Percentiles rank a stretch among this genome's conserved stretches.
phyloP scores from a whole-genome alignment of 2,113 vertebrate species.

The Thunnus thynnus region DNA sequence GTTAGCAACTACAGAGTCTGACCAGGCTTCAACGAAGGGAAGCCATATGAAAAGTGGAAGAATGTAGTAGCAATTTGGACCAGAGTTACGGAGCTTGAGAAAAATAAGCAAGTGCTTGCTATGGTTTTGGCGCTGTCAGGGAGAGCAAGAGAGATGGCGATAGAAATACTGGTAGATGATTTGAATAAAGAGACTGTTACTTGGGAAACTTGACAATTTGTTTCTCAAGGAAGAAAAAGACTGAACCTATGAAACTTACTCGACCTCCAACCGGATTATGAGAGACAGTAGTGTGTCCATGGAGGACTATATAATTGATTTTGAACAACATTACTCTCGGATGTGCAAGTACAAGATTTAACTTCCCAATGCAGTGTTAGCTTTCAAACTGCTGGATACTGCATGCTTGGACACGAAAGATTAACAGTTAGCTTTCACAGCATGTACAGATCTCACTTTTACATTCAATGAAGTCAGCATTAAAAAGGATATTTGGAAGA shows the following conservation, averaged over 20 bases:
- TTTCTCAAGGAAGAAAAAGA: background rate
- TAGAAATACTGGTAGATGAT: constrained; percentile 6
- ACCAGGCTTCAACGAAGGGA: no score
- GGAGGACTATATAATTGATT: background rate
- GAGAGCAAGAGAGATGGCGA: background rate
- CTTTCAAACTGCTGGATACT: constrained; percentile 1
- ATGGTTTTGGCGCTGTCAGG: no score
- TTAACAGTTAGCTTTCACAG: background rate
- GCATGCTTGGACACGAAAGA: background rate
- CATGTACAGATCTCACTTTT: background rate
- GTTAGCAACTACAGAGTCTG: no score
- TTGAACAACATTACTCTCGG: background rate
- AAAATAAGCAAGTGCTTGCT: no score
- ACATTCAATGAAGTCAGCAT: background rate
- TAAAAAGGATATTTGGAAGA: background rate
- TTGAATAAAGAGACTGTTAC: background rate
- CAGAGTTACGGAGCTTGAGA: no score
- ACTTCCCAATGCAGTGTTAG: background rate
- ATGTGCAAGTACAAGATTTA: background rate
- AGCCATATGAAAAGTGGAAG: no score
- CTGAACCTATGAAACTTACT: background rate
- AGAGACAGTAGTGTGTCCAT: background rate
- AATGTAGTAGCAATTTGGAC: no score
- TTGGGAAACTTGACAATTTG: background rate
- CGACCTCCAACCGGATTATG: background rate